Base-by-base conservation (phyloP, 2,888 invertebrate genomes). In the Catocala sponsa region DNA sequence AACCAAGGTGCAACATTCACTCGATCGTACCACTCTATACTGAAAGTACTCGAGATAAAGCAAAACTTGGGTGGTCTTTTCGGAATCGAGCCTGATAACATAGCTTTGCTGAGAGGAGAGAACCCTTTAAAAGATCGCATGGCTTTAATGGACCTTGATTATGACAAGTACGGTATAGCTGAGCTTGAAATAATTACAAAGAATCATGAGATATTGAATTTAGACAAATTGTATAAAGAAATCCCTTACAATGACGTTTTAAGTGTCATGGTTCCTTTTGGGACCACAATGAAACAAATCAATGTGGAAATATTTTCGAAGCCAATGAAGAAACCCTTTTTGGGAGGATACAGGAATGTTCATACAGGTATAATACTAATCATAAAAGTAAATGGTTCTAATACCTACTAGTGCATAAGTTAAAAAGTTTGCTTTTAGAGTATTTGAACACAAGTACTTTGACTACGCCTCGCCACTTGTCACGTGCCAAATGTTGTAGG, bases 331-430 rank as follows among this genome's bases (percentile, higher is more conserved):
- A 98, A 98, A 83, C 97, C 98, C 0, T 97, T 96, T 90, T 89
- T 97, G 72, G 98, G 98, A 55, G 98, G 98, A 41, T 98, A 97
- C 89, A 94, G 95, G 64, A 96, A 98, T 86, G 95, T 95, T 72
- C 84, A 95, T 55, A 97, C 96, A 59, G 96, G 96, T 94, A 25
- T 25, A 25, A 25, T 25, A 25, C 25, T 25, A 25, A 25, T 25
- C 25, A 4, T 25, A 25, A 25, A 25, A 4, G 25, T 25, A 25
- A 25, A 25, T 2, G 25, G 25, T 4, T 25, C 25, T 25, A n/a
- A n/a, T n/a, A n/a, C n/a, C n/a, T n/a, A n/a, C 9, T 38, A 38
- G 35, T 0, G 35, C 35, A 38, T 25, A 1, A 25, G 25, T 25
- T n/a, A 25, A 25, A 25, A 25, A 4, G 15, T 15, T 25, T 25